phyloP scores from a whole-genome alignment of 2,888 invertebrate species.

The Apamea anceps region DNA sequence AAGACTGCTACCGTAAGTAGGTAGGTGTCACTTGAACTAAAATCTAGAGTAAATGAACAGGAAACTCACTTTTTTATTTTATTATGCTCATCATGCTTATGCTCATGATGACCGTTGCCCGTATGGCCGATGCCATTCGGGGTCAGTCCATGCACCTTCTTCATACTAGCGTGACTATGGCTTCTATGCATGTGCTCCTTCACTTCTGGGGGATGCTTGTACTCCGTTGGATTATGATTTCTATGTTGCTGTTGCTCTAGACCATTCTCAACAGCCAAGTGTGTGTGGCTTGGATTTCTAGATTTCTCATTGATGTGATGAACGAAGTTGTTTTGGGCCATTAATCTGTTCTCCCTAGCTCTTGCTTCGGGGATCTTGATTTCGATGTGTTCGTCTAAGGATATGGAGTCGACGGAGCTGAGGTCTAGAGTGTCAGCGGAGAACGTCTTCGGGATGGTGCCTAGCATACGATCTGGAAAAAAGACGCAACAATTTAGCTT shows the following conservation, averaged over 20 bases:
- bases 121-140: constrained; percentile 85
- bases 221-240: constrained; percentile 66
- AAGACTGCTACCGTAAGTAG: neutral
- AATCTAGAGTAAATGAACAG: neutral
- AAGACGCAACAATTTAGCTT: neutral
- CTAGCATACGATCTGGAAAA: constrained; percentile 86
- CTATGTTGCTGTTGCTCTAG: constrained; percentile 74
- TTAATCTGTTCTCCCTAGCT: constrained; percentile 86
- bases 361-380: constrained; percentile 90
- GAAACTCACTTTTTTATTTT: constrained; percentile 83
- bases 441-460: constrained; percentile 88
- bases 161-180: constrained; percentile 87
- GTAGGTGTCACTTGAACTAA: neutral
- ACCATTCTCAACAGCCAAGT: constrained; percentile 84
- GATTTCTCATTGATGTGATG: constrained; percentile 86
- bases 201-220: constrained; percentile 65
- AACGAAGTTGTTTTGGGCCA: constrained; percentile 87
- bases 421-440: constrained; percentile 91
- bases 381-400: constrained; percentile 90
- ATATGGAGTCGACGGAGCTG: constrained; percentile 92
- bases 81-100: constrained; percentile 77
- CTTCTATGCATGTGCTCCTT: constrained; percentile 83
- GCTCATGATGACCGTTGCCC: constrained; percentile 81
- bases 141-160: constrained; percentile 79
- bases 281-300: constrained; percentile 81